Conservation (phyloP, 37 sponge, comb jelly and placozoan species). For the Cladorhizidae sp. region DNA sequence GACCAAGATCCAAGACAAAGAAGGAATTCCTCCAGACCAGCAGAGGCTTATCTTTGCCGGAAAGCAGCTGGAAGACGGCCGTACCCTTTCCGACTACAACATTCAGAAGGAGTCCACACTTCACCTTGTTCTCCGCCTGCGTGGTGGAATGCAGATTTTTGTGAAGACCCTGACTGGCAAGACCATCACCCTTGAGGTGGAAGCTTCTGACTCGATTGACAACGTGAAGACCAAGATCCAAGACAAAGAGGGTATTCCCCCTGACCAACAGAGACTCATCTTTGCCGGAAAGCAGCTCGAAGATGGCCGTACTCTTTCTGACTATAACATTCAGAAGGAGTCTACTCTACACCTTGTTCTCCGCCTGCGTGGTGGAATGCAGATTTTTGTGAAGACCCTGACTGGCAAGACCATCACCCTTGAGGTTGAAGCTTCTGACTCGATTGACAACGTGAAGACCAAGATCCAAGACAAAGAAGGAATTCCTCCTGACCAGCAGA, state of each 20-base stretch:
- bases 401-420: slow-evolving; percentile 98
- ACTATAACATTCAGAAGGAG: slow-evolving; percentile 99
- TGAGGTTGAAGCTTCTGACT: slow-evolving; percentile 92
- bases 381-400: slow-evolving; percentile 96
- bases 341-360: slow-evolving; percentile 94
- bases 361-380: slow-evolving; percentile 90
- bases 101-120: slow-evolving; percentile 93
- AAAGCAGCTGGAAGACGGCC: slow-evolving; percentile 77
- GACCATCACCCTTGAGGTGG: slow-evolving; percentile 98
- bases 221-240: slow-evolving; percentile 98
- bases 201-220: slow-evolving; percentile 94
- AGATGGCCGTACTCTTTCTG: slow-evolving; percentile 94
- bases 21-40: slow-evolving; percentile 92
- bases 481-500: slow-evolving; percentile 97
- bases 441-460: slow-evolving; percentile 73
- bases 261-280: slow-evolving; percentile 97
- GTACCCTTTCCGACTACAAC: slow-evolving; percentile 87
- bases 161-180: slow-evolving; percentile 54
- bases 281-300: slow-evolving; percentile 98
- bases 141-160: slow-evolving; percentile 63
- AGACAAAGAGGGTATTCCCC: slow-evolving; percentile 98
- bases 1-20: slow-evolving; percentile 90
- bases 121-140: slow-evolving; percentile 71
- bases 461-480: slow-evolving; percentile 99
- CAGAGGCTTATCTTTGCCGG: slow-evolving; percentile 77